Base-by-base conservation (phyloP, 2,888 invertebrate genomes). In the Synergus gifuensis region DNA sequence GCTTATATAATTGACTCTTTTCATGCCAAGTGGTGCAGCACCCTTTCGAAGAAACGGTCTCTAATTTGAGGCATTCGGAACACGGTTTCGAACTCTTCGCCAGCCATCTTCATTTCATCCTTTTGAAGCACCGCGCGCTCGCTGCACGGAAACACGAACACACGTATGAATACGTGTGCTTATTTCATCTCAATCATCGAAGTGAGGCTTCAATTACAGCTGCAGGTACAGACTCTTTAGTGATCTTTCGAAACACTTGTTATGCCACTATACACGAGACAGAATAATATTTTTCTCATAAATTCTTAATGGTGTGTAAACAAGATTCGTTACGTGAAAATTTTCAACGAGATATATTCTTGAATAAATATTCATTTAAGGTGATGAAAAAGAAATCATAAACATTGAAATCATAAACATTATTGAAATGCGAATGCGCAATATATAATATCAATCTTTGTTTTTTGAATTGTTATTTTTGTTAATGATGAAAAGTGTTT, bases 81-180 rank as follows among this genome's bases (percentile, higher is more conserved):
- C 18, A 76, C 76, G 76, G 60, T 62, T 54, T 62, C 62, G 28
- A 76, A 62, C 44, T 62, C 60, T 76, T 76, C 60, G 49, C 58
- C 76, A 76, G 76, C 76, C 76, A 76, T 76, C 76, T 76, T 76
- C 76, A 76, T 76, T 76, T 76, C 76, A 62, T 62, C 40, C 62
- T 76, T 76, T 62, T 76, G 73, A 73, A 73, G 42, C 76, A 62
- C 60, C 60, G 76, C 60, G 60, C 42, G 60, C 22, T 62, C 60
- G 12, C 44, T 62, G 62, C 60, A 60, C 62, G 60, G 60, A 76
- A 62, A 76, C 76, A 44, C 58, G 22, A 42, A 60, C 76, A 62
- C 44, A 62, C 62, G 40, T 58, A 62, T 58, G n/a, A 76, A 76
- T 40, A 9, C 36, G n/a, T 73, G 73, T 54, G 73, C 49, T 73